Evolutionary conservation across 2,888 invertebrate genomes (phyloP).

Genomic region (Apomyelois bistriatella): DNA sequence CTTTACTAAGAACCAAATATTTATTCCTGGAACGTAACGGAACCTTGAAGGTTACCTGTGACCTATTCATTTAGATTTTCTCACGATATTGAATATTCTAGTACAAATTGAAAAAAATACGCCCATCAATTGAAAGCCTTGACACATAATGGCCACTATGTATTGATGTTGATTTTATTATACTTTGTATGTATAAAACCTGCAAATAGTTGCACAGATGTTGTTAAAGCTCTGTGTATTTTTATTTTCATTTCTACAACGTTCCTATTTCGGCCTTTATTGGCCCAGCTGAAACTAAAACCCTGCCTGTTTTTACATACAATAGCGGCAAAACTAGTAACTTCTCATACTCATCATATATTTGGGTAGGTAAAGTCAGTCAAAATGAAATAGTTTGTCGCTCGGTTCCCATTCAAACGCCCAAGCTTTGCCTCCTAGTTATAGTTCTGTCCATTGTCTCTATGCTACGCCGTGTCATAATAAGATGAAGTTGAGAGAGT

Average conservation of each 20-base stretch:
- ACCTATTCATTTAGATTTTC: background rate
- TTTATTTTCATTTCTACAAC: too few relatives aligned
- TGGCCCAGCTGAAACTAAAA: too few relatives aligned
- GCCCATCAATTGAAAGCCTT: background rate
- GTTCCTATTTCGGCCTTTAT: too few relatives aligned
- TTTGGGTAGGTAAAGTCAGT: background rate
- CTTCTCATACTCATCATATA: background rate
- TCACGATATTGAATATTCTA: background rate
- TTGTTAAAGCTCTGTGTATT: too few relatives aligned
- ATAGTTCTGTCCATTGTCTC: conserved; percentile 5
- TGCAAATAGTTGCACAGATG: too few relatives aligned
- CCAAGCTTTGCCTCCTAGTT: conserved; percentile 6
- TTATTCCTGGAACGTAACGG: too few relatives aligned
- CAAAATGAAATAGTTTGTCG: background rate
- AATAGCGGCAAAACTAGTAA: background rate
- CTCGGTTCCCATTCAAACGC: conserved; percentile 2
- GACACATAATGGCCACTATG: background rate
- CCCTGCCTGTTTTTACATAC: too few relatives aligned
- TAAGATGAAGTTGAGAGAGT: conserved; percentile 2
- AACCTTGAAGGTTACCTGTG: too few relatives aligned
- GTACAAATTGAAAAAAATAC: background rate
- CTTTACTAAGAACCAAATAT: too few relatives aligned
- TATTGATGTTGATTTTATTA: background rate
- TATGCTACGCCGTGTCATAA: background rate
- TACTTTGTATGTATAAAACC: too few relatives aligned